Evolutionary conservation across 1,140 invertebrate species (phyloP).

Genomic region (Calycopis cecrops): DNA sequence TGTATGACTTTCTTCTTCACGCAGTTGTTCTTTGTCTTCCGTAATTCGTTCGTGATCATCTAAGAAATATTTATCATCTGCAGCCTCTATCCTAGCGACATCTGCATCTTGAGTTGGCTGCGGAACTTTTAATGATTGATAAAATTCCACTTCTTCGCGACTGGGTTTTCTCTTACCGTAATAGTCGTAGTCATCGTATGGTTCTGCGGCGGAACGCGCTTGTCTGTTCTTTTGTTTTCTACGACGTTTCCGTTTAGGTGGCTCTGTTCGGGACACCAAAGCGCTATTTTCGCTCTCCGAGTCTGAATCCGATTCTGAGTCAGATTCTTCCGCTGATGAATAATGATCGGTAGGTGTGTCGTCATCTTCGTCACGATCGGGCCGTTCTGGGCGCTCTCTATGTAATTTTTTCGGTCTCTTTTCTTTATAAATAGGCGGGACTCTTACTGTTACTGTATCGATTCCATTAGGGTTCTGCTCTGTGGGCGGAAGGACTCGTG

Average conservation of each 20-base stretch:
- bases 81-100: slow-evolving; percentile 41
- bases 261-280: slow-evolving; percentile 30
- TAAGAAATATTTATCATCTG: slow-evolving; percentile 37
- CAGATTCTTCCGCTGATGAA: slow-evolving; percentile 27
- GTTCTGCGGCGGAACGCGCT: slow-evolving; percentile 33
- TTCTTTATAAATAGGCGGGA: slow-evolving; percentile 68
- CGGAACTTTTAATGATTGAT: slow-evolving; percentile 37
- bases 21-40: slow-evolving; percentile 22
- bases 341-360: slow-evolving; percentile 21
- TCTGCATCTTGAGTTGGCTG: slow-evolving; percentile 44
- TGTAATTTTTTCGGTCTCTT: slow-evolving; percentile 62
- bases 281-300: slow-evolving; percentile 42
- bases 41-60: slow-evolving; percentile 48
- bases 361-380: slow-evolving; percentile 40
- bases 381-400: slow-evolving; percentile 37
- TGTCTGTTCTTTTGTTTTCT: slow-evolving; percentile 43
- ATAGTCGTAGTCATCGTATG: slow-evolving; percentile 56
- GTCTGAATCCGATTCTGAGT: slow-evolving; percentile 40
- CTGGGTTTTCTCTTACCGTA: slow-evolving; percentile 48
- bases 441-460: slow-evolving; percentile 67
- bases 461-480: slow-evolving; percentile 70
- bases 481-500: slow-evolving; percentile 64
- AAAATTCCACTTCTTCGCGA: slow-evolving; percentile 51
- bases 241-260: slow-evolving; percentile 43
- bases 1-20: slow-evolving; percentile 15